phyloP scores from a whole-genome alignment of 2,888 invertebrate species.

The Automeris io region DNA sequence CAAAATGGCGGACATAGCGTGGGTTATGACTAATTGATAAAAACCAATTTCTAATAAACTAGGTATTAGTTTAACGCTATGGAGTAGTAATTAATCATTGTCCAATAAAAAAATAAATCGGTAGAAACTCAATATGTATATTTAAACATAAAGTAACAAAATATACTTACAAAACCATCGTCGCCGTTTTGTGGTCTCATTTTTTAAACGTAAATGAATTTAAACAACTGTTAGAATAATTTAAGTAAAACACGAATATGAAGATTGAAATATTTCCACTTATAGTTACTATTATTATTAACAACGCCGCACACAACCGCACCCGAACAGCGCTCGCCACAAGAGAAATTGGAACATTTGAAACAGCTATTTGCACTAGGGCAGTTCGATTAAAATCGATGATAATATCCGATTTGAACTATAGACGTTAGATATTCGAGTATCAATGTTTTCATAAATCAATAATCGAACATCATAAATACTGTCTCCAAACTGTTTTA shows the following conservation, averaged over 20 bases:
- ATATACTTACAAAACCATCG: constrained; percentile 64
- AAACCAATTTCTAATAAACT: no score
- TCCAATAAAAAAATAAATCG: neutral
- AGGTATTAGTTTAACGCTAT: no score
- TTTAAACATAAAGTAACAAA: constrained; percentile 8
- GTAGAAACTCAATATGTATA: neutral
- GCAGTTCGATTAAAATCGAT: no score
- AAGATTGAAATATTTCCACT: neutral
- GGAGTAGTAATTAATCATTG: neutral
- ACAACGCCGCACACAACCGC: constrained; percentile 23
- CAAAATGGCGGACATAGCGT: constrained; percentile 66
- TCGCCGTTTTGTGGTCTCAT: constrained; percentile 73
- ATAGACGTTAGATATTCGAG: no score
- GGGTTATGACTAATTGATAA: neutral
- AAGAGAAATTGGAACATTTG: constrained; percentile 44
- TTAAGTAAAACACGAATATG: neutral
- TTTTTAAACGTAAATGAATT: constrained; percentile 16
- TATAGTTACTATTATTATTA: neutral
- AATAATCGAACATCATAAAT: no score
- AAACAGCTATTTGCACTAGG: no score
- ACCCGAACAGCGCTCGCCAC: constrained; percentile 51
- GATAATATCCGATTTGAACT: no score
- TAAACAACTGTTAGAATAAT: constrained; percentile 6
- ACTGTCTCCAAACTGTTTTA: no score
- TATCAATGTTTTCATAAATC: no score